phyloP scores from a whole-genome alignment of 1,140 invertebrate genomes.

The Sitobion miscanthi region DNA sequence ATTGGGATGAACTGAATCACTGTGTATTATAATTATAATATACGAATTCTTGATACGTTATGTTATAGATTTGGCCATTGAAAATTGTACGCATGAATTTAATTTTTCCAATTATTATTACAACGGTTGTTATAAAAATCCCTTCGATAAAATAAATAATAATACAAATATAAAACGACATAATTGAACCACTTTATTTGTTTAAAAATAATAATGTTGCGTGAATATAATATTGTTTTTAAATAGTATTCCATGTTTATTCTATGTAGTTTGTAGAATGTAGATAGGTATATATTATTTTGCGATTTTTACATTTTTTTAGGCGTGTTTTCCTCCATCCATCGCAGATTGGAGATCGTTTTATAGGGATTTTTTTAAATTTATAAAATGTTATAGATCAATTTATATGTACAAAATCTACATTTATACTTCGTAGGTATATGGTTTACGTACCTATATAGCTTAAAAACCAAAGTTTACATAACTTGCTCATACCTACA shows the following conservation, averaged over 20 bases:
- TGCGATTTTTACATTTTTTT: background rate
- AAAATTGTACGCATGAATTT: too few relatives aligned
- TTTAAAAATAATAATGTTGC: background rate
- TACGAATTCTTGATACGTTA: too few relatives aligned
- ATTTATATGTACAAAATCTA: background rate
- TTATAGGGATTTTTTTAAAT: background rate
- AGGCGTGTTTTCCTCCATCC: background rate
- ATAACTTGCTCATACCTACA: too few relatives aligned
- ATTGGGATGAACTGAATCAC: too few relatives aligned
- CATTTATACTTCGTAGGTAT: background rate
- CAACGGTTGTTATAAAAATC: background rate
- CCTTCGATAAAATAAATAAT: background rate
- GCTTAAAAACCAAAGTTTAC: background rate
- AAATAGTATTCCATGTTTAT: background rate
- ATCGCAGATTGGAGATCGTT: background rate
- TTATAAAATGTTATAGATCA: background rate
- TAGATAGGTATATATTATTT: background rate
- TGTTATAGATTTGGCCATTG: too few relatives aligned
- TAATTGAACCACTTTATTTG: background rate
- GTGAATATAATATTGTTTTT: background rate
- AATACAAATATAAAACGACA: background rate
- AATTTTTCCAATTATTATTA: too few relatives aligned
- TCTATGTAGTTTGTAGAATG: background rate
- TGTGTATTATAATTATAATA: too few relatives aligned
- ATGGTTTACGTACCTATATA: background rate